phyloP scores from a whole-genome alignment of 2,888 invertebrate genomes.

The Drosophila merina region DNA sequence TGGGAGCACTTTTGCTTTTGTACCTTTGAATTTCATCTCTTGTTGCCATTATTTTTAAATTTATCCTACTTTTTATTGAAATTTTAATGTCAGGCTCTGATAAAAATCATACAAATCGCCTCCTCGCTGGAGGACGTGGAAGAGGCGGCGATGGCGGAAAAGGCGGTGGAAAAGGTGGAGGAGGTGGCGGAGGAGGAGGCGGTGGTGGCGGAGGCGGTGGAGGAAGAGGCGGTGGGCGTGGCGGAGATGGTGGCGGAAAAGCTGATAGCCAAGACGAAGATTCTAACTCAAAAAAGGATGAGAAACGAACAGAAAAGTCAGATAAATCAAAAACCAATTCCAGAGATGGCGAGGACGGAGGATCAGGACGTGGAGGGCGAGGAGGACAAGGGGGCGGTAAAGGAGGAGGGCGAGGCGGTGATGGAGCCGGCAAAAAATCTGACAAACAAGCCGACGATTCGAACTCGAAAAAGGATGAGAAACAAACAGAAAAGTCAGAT shows the following conservation, averaged over 20 bases:
- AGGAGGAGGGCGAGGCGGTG: conserved; percentile 1
- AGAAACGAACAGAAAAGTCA: neutral
- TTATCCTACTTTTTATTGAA: too few species aligned
- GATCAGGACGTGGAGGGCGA: conserved; percentile 9
- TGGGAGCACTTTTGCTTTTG: too few species aligned
- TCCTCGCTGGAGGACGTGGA: neutral
- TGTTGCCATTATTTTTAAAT: too few species aligned
- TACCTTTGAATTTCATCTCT: too few species aligned
- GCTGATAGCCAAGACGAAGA: neutral
- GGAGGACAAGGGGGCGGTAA: conserved; percentile 7
- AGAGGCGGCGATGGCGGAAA: neutral
- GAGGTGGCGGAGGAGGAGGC: neutral
- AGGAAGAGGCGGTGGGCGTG: conserved; percentile 2
- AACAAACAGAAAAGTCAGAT: neutral
- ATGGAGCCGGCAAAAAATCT: too few species aligned
- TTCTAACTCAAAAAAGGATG: neutral
- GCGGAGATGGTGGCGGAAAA: neutral
- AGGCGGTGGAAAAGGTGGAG: neutral
- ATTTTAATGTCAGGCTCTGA: neutral
- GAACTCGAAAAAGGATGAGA: neutral
- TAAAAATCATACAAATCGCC: neutral
- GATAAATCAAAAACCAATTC: neutral
- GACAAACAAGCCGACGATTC: neutral
- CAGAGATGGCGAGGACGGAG: conserved; percentile 13
- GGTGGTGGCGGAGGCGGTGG: neutral